Evolutionary conservation across 2,797 vertebrate genomes (phyloP).

Genomic region (Leptatherina wallacei): DNA sequence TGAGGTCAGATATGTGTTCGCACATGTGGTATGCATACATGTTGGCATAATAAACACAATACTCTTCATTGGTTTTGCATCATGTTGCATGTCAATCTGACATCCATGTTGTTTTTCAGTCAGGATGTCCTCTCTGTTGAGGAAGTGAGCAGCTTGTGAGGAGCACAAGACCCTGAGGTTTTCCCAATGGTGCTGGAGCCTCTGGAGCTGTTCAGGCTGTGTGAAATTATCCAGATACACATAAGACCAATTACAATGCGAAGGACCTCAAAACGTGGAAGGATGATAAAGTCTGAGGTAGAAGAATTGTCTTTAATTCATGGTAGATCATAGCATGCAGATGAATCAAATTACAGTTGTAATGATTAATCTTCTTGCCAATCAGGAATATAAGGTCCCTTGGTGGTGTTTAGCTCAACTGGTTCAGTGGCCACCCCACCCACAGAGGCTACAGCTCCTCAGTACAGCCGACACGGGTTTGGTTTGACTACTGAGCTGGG

Average conservation of each 20-base stretch:
- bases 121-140: slow-evolving; percentile 81
- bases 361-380: no score
- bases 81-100: neutral
- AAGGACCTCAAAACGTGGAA: neutral
- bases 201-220: slow-evolving; percentile 55
- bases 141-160: slow-evolving; percentile 20
- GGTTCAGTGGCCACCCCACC: no score
- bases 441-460: no score
- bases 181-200: slow-evolving; percentile 79
- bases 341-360: no score
- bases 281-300: neutral
- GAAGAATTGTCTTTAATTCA: neutral
- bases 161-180: slow-evolving; percentile 56
- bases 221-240: slow-evolving; percentile 81
- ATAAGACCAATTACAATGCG: neutral
- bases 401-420: no score
- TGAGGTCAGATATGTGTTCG: slow-evolving; percentile 18
- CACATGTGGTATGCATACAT: slow-evolving; percentile 19
- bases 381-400: no score
- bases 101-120: neutral
- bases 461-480: no score
- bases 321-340: no score
- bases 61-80: neutral
- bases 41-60: neutral
- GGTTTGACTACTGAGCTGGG: no score